These are phyloP conservation scores for Magallana ariakensis DNA, from an alignment of 1,140 invertebrate species.

Conservation along the genomic window DNA sequence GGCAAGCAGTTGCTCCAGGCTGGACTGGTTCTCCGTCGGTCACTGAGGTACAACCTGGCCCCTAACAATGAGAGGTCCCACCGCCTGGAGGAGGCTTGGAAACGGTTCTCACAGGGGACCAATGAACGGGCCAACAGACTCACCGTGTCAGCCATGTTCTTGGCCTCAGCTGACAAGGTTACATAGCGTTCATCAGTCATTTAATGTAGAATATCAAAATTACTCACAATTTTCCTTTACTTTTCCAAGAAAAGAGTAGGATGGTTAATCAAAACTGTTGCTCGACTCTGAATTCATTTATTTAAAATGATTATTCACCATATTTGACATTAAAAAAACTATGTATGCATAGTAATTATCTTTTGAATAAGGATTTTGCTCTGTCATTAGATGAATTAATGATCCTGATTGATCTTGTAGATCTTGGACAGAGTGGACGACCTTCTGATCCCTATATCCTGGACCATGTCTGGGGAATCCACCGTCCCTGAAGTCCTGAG, in stretches of 20 bases:
- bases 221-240: no score
- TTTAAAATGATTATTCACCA: no score
- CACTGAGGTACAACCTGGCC: conserved; percentile 85
- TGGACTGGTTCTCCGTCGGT: conserved; percentile 86
- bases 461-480: conserved; percentile 86
- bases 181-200: not conserved
- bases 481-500: conserved; percentile 85
- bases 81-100: conserved; percentile 86
- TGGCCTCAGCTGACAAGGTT: conserved; percentile 87
- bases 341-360: no score
- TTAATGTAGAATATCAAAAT: no score
- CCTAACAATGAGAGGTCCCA: conserved; percentile 82
- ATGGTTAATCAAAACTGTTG: no score
- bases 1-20: conserved; percentile 88
- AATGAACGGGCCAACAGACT: conserved; percentile 89
- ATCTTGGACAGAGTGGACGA: conserved; percentile 85
- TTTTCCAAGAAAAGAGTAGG: no score
- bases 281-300: no score
- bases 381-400: no score
- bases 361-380: no score
- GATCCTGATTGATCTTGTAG: conserved; percentile 50
- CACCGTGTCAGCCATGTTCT: conserved; percentile 88
- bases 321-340: no score
- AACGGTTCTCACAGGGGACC: conserved; percentile 85
- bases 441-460: conserved; percentile 86